Evolutionary conservation across 2,888 invertebrate species (phyloP), one percentile per base, ranked within the genome.

Genomic region (Mythimna vitellina): DNA sequence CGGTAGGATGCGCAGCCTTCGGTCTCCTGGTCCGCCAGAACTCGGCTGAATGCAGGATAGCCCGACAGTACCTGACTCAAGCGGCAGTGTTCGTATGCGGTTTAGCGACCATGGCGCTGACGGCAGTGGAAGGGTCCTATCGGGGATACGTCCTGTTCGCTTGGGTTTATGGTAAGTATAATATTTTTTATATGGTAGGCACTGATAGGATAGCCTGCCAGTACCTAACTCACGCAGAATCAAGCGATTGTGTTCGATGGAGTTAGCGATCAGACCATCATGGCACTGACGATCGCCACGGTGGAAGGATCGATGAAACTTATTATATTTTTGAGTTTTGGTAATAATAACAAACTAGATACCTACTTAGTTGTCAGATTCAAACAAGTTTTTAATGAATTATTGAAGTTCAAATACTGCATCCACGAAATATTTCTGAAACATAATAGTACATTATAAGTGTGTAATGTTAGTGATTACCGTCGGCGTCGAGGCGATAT

Each of bases 11-110:
- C 88, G 97, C 97, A 6, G 97, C 97, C 0, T 98, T 98, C 89
- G 98, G 98, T 49, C 96, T 98, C 70, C 96, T 99, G 65, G 98
- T 98, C n/a, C 97, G 98, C 4, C 97, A 98, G 90, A 98, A 98
- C 89, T 98, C 97, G 58, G 97, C 98, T 22, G 98, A 98, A 90
- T 99, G 98, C 91, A 97, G 98, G 64, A 98, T 99, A 72, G 98
- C 98, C 0, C 96, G 98, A 66, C 98, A 98, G 92, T 98, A 98
- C 92, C 96, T 99, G 57, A 98, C 98, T 68, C 98, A 98, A 91
- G 97, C 98, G 0, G 98, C 98, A 0, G 97, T 98, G 54, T 97
- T 98, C 88, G 97, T 98, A 89, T 98, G 98, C 88, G 98, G 97
- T 7, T 93, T 98, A 57, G 97, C 98, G 63, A 98, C 98, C 58